Evolutionary conservation across 2,888 invertebrate species (phyloP).

Genomic region (Ophraella communa): DNA sequence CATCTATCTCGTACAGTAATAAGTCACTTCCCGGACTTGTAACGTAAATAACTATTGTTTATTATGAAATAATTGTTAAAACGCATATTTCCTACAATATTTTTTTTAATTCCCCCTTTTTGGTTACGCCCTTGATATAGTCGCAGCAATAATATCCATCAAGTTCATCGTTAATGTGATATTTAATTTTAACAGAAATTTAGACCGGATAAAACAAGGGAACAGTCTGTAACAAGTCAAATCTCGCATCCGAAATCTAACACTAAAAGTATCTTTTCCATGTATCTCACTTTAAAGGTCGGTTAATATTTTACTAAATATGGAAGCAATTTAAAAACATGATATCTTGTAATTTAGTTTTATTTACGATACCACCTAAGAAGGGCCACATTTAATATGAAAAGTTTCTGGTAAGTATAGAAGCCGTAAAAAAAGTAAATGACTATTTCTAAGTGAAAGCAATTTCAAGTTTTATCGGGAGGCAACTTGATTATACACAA

Average conservation of each 20-base stretch:
- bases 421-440: constrained; percentile 1
- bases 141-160: no score
- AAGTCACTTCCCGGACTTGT: no score
- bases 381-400: constrained; percentile 4
- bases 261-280: neutral
- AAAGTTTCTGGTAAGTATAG: neutral
- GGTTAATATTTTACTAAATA: neutral
- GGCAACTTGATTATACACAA: neutral
- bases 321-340: neutral
- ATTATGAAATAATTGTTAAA: no score
- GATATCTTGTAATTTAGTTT: constrained; percentile 1
- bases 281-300: neutral
- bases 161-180: constrained; percentile 1
- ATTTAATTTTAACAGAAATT: neutral
- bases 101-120: no score
- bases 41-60: no score
- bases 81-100: no score
- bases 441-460: constrained; percentile 5
- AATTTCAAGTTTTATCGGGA: constrained; percentile 5
- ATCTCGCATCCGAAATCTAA: neutral
- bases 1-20: no score
- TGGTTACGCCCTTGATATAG: no score
- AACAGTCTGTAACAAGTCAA: neutral
- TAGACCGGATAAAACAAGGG: neutral
- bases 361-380: constrained; percentile 19